A percentile compares a stretch with the other conserved stretches of the same genome.
phyloP scores from a whole-genome alignment of 2,888 invertebrate genomes.

The Adelphocoris suturalis region DNA sequence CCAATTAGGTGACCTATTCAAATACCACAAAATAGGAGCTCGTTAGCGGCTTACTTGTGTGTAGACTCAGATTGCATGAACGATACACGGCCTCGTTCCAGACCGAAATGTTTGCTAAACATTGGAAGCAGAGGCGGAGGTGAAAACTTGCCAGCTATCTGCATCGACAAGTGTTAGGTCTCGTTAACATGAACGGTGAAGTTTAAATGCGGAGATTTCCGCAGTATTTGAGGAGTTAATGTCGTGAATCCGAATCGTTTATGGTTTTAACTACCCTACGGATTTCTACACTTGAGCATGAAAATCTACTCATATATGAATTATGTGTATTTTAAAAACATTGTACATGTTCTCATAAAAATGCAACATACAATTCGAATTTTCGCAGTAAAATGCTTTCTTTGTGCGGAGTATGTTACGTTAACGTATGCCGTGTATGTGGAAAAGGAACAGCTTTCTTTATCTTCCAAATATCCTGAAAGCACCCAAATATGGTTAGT shows the following conservation, averaged over 20 bases:
- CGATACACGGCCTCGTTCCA: neutral
- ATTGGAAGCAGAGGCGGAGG: slow-evolving; percentile 7
- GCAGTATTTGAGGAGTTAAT: neutral
- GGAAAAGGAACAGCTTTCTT: too few relatives aligned
- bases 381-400: too few relatives aligned
- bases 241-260: neutral
- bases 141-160: slow-evolving; percentile 24
- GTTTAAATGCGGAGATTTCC: neutral
- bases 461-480: too few relatives aligned
- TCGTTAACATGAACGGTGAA: neutral
- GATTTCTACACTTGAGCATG: too few relatives aligned
- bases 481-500: too few relatives aligned
- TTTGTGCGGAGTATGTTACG: too few relatives aligned
- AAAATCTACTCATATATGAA: too few relatives aligned
- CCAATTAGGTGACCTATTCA: slow-evolving; percentile 67
- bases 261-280: neutral
- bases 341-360: too few relatives aligned
- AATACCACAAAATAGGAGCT: slow-evolving; percentile 66
- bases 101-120: slow-evolving; percentile 61
- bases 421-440: too few relatives aligned
- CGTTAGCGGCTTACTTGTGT: slow-evolving; percentile 58
- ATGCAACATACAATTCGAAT: too few relatives aligned
- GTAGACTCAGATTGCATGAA: slow-evolving; percentile 30
- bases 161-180: neutral
- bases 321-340: too few relatives aligned